Conservation (phyloP, 2,797 vertebrate species). For the Podargus strigoides region DNA sequence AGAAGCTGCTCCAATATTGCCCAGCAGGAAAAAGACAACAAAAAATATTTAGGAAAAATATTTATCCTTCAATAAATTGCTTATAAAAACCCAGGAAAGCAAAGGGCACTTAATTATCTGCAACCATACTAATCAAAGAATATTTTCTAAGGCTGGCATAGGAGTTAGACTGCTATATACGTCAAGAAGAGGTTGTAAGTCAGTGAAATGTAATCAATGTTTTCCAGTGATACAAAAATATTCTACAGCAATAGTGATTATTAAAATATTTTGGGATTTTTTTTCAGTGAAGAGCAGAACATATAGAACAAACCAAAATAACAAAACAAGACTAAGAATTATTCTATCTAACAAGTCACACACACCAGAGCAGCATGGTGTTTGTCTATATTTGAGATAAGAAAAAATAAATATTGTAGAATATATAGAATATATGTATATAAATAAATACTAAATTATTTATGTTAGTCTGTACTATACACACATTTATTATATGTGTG, state of each 20-base stretch:
- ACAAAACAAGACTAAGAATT: neutral
- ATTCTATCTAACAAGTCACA: neutral
- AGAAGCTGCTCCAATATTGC: neutral
- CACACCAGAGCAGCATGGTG: neutral
- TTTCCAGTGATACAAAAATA: neutral
- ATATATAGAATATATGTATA: fast-evolving
- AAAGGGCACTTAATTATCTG: neutral
- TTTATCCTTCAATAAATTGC: neutral
- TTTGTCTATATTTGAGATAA: neutral
- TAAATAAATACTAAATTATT: neutral
- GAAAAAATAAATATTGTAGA: neutral
- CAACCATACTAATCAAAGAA: neutral
- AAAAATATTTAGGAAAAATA: neutral
- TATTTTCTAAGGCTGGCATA: neutral
- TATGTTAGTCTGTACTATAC: neutral
- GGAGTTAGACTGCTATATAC: neutral
- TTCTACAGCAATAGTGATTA: neutral
- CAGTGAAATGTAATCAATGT: neutral
- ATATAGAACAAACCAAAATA: neutral
- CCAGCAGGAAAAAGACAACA: neutral
- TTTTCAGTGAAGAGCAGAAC: neutral
- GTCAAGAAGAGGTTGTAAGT: neutral
- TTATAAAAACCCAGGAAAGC: neutral
- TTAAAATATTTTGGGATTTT: neutral
- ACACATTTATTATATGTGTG: neutral